Evolutionary conservation across 2,888 invertebrate genomes (phyloP).

Genomic region (Therioaphis trifolii): DNA sequence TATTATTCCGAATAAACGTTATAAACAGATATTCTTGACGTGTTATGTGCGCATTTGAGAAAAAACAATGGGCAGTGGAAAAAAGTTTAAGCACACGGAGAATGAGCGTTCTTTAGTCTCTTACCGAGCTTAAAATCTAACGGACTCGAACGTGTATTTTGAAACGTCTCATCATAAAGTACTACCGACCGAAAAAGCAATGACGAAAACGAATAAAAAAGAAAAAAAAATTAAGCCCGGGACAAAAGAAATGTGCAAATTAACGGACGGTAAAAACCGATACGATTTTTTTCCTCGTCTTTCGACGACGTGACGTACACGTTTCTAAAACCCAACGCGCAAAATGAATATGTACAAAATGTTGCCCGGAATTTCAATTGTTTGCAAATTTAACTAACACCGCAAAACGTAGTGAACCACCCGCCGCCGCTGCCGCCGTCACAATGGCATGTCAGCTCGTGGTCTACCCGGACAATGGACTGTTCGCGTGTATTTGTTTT

Average conservation of each 20-base stretch:
- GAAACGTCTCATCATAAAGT: no score
- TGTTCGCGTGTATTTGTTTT: conserved; percentile 8
- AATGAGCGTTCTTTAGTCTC: no score
- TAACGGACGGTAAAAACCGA: background rate
- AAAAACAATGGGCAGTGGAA: no score
- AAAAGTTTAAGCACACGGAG: no score
- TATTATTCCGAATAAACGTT: no score
- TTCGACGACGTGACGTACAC: no score
- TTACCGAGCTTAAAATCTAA: no score
- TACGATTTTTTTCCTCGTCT: background rate
- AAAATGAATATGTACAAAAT: conserved; percentile 16
- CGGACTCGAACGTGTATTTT: no score
- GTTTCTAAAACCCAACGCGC: background rate
- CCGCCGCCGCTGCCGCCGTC: conserved; percentile 20
- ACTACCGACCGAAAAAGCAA: no score
- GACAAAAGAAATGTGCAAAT: background rate
- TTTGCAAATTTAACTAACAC: conserved; percentile 55
- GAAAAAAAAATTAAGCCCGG: background rate
- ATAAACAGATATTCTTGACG: no score
- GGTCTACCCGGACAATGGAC: conserved; percentile 41
- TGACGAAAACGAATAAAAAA: background rate
- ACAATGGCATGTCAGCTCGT: conserved; percentile 36
- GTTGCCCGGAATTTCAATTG: conserved; percentile 38
- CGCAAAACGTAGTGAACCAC: conserved; percentile 20
- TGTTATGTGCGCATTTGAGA: background rate